These are phyloP conservation scores for Plecotus auritus DNA, from an alignment of 2,113 vertebrate genomes.

Conservation along the genomic window DNA sequence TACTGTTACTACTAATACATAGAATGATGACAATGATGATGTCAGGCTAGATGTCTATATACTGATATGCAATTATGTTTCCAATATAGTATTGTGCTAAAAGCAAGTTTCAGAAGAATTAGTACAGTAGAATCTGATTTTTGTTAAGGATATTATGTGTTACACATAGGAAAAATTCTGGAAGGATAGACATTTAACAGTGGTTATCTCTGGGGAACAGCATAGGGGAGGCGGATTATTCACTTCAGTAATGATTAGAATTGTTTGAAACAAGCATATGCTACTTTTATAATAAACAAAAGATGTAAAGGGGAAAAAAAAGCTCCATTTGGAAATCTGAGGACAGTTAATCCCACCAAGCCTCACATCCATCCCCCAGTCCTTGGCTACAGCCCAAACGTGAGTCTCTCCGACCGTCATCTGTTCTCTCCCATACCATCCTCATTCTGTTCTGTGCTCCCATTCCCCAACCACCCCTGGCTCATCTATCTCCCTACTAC, in stretches of 20 bases:
- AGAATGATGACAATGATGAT: neutral
- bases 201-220: conserved; percentile 7
- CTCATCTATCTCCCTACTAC: neutral
- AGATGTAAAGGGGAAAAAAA: conserved; percentile 62
- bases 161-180: neutral
- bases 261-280: conserved; percentile 57
- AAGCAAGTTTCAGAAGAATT: neutral
- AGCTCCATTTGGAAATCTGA: conserved; percentile 64
- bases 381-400: conserved; percentile 61
- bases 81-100: neutral
- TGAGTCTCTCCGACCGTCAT: conserved; percentile 45
- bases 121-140: neutral
- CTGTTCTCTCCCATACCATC: neutral
- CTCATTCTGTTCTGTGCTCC: neutral
- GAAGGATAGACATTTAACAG: neutral
- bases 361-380: conserved; percentile 53
- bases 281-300: conserved; percentile 71
- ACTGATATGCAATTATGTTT: neutral
- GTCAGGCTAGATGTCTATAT: neutral
- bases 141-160: neutral
- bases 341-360: conserved; percentile 74
- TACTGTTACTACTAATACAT: neutral
- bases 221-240: conserved; percentile 40
- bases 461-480: neutral
- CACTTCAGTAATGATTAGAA: conserved; percentile 56